These are phyloP conservation scores for Helicoverpa assulta DNA, from an alignment of 2,888 invertebrate genomes.

Conservation along the genomic window DNA sequence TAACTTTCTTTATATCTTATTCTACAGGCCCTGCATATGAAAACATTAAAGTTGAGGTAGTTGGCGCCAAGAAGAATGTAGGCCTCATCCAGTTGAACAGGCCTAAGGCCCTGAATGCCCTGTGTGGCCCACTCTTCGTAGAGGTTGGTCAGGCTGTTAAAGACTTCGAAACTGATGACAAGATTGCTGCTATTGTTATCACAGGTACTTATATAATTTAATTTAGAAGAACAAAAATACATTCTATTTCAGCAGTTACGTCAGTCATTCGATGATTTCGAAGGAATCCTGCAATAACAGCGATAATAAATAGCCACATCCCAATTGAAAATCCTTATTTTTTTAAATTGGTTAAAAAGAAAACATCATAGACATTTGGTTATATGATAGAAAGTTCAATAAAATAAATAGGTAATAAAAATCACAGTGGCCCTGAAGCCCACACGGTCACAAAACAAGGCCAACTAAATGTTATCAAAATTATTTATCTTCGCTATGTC, in stretches of 20 bases:
- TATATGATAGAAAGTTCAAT: no score
- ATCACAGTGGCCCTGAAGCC: no score
- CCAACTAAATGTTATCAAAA: neutral
- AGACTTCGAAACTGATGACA: slow-evolving; percentile 92
- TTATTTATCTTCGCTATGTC: neutral
- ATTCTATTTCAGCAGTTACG: no score
- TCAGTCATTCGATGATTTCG: no score
- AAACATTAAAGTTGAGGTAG: slow-evolving; percentile 94
- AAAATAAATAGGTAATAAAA: no score
- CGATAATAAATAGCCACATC: no score
- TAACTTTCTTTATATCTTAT: neutral
- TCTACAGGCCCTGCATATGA: slow-evolving; percentile 90
- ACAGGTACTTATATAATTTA: slow-evolving; percentile 93
- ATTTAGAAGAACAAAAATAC: no score
- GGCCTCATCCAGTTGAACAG: slow-evolving; percentile 97
- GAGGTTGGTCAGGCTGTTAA: slow-evolving; percentile 94
- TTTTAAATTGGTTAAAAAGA: no score
- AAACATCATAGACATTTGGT: no score
- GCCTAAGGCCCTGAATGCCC: slow-evolving; percentile 98
- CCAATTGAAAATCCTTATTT: no score
- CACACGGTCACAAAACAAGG: no score
- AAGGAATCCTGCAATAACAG: no score
- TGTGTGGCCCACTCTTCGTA: slow-evolving; percentile 96
- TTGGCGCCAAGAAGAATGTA: slow-evolving; percentile 96
- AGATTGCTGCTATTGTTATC: slow-evolving; percentile 96